Evolutionary conservation across 2,113 vertebrate genomes (phyloP), one percentile per base, ranked within the genome.

Genomic region (Rhinolophus ferrumequinum): DNA sequence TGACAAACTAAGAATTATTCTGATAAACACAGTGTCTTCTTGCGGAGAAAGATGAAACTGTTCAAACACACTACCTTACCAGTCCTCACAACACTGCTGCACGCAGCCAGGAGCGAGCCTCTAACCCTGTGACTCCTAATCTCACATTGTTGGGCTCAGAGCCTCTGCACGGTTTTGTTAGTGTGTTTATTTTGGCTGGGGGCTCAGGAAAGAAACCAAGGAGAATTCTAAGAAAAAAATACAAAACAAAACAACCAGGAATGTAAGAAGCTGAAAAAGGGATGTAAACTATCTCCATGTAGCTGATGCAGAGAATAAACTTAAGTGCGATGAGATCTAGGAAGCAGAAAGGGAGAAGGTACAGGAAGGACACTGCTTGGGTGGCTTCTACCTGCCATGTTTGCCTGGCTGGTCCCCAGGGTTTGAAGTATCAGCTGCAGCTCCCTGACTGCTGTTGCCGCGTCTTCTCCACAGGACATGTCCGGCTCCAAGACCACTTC

Each of bases 401-500:
- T 99, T 91, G 99, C 99, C 91, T 99, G 99, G 98, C 99, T 99
- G 98, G 99, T 99, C 96, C 99, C 99, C 94, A 99, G 98, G 21
- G 99, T 98, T 97, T 99, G 99, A 97, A 99, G 98, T 96, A 99
- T 99, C 98, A 99, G 99, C 98, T 99, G 99, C 62, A 99, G 99
- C 98, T 99, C 99, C 96, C 99, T 98, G 96, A 99, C 99, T 26
- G 99, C 99, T 35, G 99, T 99, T 38, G 99, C 99, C 4, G 99
- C 99, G 98, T 99, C 99, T 97, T 99, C 99, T 94, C 99, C 99
- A 97, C 99, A 99, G 98, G 98, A 99, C 99, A 99, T 99, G 98
- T 99, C 99, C 1, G 99, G 99, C 98, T 99, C 99, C 99, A 99
- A 99, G 98, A 99, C 99, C 98, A 99, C 98, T 98, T 99, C 99